Conservation (phyloP, 2,888 invertebrate species). For the Podabrus alpinus region DNA sequence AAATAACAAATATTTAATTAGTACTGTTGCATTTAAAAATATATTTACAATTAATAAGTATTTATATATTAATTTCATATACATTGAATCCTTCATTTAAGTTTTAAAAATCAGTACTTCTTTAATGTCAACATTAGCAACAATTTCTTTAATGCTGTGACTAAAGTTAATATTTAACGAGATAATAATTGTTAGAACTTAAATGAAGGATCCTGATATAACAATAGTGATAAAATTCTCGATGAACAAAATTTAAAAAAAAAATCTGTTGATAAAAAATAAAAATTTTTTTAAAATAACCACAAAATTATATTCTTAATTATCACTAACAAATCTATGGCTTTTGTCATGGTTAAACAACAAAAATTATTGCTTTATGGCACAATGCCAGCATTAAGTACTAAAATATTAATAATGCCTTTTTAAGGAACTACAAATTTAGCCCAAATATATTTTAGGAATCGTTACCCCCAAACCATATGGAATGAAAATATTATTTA, state of each 20-base stretch:
- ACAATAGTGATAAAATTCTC: slow-evolving; percentile 31
- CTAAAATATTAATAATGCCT: slow-evolving; percentile 36
- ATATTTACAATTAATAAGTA: slow-evolving; percentile 29
- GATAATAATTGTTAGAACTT: not conserved
- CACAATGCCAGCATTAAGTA: slow-evolving; percentile 40
- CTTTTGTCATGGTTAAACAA: slow-evolving; percentile 26
- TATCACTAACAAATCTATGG: slow-evolving; percentile 27
- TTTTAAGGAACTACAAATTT: slow-evolving; percentile 34
- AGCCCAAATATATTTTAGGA: slow-evolving; percentile 16
- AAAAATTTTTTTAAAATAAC: not conserved
- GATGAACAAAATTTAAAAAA: slow-evolving; percentile 26
- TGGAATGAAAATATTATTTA: slow-evolving; percentile 32
- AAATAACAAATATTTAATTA: slow-evolving; percentile 32
- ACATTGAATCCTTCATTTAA: slow-evolving; percentile 25
- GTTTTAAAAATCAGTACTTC: slow-evolving; percentile 21
- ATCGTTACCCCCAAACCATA: slow-evolving; percentile 15
- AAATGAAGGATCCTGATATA: slow-evolving; percentile 22
- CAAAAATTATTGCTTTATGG: slow-evolving; percentile 34
- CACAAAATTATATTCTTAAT: not conserved
- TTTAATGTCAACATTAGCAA: slow-evolving; percentile 17
- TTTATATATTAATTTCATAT: slow-evolving; percentile 25
- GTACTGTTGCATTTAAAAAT: slow-evolving; percentile 34
- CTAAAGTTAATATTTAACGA: slow-evolving; percentile 1
- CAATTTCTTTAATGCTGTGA: slow-evolving; percentile 10
- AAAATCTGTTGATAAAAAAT: slow-evolving; percentile 11